Base-by-base conservation (phyloP, 2,888 invertebrate species). In the Labia minor region DNA sequence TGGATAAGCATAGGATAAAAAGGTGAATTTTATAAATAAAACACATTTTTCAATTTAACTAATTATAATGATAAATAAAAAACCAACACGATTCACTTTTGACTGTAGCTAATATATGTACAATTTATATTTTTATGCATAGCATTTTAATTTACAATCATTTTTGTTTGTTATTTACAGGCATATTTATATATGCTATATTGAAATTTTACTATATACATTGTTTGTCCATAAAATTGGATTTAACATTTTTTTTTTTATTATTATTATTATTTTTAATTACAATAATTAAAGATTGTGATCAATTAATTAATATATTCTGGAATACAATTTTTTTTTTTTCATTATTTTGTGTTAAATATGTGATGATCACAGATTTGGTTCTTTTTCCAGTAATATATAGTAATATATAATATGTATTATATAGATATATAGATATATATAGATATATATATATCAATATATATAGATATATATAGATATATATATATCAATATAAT, bases 321-420 rank as follows among this genome's bases (percentile, higher is more conserved):
- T n/a, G n/a, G n/a, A n/a, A n/a, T n/a, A n/a, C n/a, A 33, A 33
- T 65, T 37, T 18, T 65, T 63, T 20, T 20, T 20, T 21, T 20
- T 65, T 33, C 37, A 21, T 62, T 11, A 19, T 21, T 16, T 64
- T 64, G 19, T 62, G 37, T 67, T 66, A 65, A 68, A 67, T 67
- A 68, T 68, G 69, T 66, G 69, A 67, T 68, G 64, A 70, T 70
- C 68, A 68, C 70, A 70, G 70, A 68, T 67, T 70, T 70, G 67
- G 67, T 69, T 64, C 20, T 66, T 66, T 68, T 65, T 62, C 63
- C 33, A 33, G 33, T 33, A 8, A 8, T 33, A n/a, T n/a, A n/a
- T n/a, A n/a, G n/a, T n/a, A n/a, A n/a, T n/a, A n/a, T n/a, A n/a
- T n/a, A n/a, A n/a, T n/a, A n/a, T n/a, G n/a, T n/a, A n/a, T n/a